Conservation (phyloP, 2,113 vertebrate genomes). For the Gnathonemus echidnorhynchus region DNA sequence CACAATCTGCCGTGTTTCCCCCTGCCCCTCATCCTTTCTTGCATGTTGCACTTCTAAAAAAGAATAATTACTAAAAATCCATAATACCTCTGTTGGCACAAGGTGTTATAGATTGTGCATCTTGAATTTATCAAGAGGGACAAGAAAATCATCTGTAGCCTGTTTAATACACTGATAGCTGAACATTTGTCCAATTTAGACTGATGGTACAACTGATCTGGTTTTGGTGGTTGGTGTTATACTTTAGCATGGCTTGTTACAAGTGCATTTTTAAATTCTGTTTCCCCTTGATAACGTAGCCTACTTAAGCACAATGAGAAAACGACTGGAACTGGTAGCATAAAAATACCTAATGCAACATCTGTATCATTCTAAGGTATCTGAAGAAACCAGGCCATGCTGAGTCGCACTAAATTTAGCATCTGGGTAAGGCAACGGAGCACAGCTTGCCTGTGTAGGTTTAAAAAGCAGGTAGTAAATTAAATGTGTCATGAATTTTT, state of each 20-base stretch:
- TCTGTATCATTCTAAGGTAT: not conserved
- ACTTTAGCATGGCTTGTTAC: not conserved
- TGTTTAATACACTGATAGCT: not conserved
- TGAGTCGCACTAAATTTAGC: not conserved
- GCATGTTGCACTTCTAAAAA: not conserved
- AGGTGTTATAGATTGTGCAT: not conserved
- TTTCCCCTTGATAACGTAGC: not conserved
- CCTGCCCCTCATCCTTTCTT: not conserved
- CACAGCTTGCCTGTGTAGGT: not conserved
- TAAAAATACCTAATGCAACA: not conserved
- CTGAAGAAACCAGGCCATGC: not conserved
- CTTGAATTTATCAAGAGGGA: not conserved
- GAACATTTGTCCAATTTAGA: not conserved
- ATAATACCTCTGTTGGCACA: not conserved
- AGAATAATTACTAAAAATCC: not conserved
- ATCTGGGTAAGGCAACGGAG: not conserved
- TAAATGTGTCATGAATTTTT: not conserved
- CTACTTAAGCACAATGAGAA: not conserved
- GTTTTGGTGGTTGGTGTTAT: not conserved
- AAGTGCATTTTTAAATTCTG: not conserved
- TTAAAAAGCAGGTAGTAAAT: conserved; percentile 12
- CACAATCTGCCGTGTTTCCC: not conserved
- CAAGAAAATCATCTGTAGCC: not conserved
- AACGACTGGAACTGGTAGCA: not conserved
- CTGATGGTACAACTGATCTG: not conserved